Evolutionary conservation across 2,888 invertebrate genomes (phyloP).

Genomic region (Ochropleura leucogaster): DNA sequence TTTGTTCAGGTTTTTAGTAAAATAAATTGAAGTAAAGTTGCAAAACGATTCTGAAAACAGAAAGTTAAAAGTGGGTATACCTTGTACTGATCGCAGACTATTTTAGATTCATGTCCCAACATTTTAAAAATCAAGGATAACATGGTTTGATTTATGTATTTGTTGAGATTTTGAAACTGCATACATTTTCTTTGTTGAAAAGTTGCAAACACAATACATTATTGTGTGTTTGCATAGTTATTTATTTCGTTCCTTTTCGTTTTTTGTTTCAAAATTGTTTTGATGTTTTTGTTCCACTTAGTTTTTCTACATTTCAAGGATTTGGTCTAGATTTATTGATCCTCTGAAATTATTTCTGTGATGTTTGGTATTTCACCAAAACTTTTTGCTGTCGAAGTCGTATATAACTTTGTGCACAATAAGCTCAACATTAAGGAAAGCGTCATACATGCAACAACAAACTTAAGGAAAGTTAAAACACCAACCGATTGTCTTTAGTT

Average conservation of each 20-base stretch:
- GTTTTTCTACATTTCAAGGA: not conserved
- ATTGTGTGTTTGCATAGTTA: slow-evolving; percentile 14
- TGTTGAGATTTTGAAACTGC: slow-evolving; percentile 1
- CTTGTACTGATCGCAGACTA: not conserved
- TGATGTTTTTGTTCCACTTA: slow-evolving; percentile 19
- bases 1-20: not conserved
- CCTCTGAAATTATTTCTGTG: slow-evolving; percentile 3
- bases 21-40: not conserved
- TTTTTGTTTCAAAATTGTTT: slow-evolving; percentile 16
- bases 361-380: too few species aligned
- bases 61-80: not conserved
- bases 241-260: slow-evolving; percentile 13
- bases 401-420: not conserved
- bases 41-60: not conserved
- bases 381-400: not conserved
- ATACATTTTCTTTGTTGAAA: slow-evolving; percentile 1
- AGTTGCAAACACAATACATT: slow-evolving; percentile 1
- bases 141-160: not conserved
- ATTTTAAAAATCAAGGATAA: not conserved
- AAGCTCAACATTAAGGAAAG: not conserved
- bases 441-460: not conserved
- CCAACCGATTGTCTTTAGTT: fast-evolving
- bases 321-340: slow-evolving; percentile 28
- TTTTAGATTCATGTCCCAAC: not conserved
- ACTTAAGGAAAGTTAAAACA: not conserved